These are phyloP conservation scores for Lissocephala sabroskyi DNA, from an alignment of 2,888 invertebrate species.

Conservation along the genomic window DNA sequence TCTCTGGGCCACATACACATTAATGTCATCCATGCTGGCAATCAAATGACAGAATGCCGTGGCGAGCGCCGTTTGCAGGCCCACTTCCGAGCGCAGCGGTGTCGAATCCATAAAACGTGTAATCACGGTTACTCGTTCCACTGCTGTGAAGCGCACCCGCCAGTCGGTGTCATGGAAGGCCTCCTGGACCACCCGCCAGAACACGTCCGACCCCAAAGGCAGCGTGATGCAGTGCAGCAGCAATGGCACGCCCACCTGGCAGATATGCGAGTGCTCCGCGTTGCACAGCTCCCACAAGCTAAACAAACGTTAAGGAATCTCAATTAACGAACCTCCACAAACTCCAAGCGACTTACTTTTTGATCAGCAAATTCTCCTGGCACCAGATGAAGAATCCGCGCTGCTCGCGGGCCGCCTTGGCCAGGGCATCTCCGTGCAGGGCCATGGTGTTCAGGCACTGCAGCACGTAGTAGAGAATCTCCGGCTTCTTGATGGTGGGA, in stretches of 20 bases:
- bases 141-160: constrained; percentile 92
- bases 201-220: constrained; percentile 93
- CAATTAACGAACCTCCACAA: no score
- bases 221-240: constrained; percentile 95
- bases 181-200: constrained; percentile 95
- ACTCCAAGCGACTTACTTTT: constrained; percentile 78
- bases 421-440: constrained; percentile 94
- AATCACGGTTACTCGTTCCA: constrained; percentile 94
- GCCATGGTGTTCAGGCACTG: constrained; percentile 93
- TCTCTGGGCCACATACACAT: constrained; percentile 95
- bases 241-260: constrained; percentile 92
- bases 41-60: constrained; percentile 98
- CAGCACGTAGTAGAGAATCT: constrained; percentile 93
- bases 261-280: constrained; percentile 94
- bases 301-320: no score
- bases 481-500: constrained; percentile 87
- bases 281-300: constrained; percentile 95
- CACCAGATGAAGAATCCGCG: constrained; percentile 95
- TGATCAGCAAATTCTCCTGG: constrained; percentile 94
- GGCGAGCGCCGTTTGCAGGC: constrained; percentile 92
- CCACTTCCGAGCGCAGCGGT: constrained; percentile 85
- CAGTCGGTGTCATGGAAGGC: constrained; percentile 94
- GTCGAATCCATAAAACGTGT: constrained; percentile 94
- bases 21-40: constrained; percentile 95
- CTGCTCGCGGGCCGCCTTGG: constrained; percentile 89